Conservation (phyloP, 2,888 invertebrate species). For the Cyaniris semiargus region DNA sequence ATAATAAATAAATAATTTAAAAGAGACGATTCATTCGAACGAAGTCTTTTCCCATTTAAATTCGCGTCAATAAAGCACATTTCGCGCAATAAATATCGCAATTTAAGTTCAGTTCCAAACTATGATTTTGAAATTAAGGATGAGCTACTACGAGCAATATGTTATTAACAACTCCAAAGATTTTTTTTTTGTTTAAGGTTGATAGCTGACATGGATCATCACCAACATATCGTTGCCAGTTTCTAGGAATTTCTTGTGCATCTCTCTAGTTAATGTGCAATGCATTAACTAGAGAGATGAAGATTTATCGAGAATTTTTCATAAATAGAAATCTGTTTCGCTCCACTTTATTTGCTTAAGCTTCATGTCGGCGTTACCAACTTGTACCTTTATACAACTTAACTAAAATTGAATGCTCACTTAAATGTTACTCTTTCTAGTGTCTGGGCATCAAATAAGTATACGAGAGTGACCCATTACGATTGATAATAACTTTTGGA, state of each 20-base stretch:
- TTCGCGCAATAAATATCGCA: slow-evolving; percentile 32
- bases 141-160: background rate
- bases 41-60: slow-evolving; percentile 7
- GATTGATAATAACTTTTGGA: too few species aligned
- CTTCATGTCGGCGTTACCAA: background rate
- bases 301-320: too few species aligned
- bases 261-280: too few species aligned
- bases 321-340: too few species aligned
- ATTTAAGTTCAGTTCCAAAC: slow-evolving; percentile 31
- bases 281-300: too few species aligned
- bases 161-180: background rate
- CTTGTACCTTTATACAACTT: background rate
- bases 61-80: slow-evolving; percentile 20
- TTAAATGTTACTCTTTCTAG: background rate
- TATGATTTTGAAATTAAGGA: background rate
- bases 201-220: too few species aligned
- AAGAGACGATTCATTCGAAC: background rate
- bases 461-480: background rate
- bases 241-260: too few species aligned
- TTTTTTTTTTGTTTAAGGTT: too few species aligned
- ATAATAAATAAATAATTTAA: slow-evolving; percentile 1
- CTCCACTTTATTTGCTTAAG: too few species aligned
- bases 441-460: too few species aligned
- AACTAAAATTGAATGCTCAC: background rate
- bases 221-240: too few species aligned